Evolutionary conservation across 2,113 vertebrate genomes (phyloP), one percentile per base, ranked within the genome.

Genomic region (Typhlomys cinereus): DNA sequence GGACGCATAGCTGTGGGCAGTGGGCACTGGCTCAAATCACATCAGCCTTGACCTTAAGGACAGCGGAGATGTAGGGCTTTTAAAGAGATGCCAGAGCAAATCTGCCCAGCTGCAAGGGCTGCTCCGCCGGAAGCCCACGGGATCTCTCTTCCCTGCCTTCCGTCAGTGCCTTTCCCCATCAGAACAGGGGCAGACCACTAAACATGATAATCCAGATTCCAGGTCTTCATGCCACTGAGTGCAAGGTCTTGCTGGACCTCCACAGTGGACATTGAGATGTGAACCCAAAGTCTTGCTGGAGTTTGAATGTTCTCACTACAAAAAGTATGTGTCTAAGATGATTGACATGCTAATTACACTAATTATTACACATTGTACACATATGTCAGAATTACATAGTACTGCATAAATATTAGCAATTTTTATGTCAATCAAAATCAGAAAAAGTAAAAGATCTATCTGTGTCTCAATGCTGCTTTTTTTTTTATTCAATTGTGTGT

Each of bases 21-120:
- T 21, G 71, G 36, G 46, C 92, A 89, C 14, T 71, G 29, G 7
- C 52, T 89, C 67, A 83, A 81, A 85, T 95, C n/a, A 94, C 85
- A 88, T 93, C 78, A 90, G 54, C 61, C 41, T 39, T 66, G 66
- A 91, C 84, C 52, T 88, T 80, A 89, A 52, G 70, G 61, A 34
- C 69, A 41, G 52, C 31, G 71, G 93, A 78, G 39, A 88, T 57
- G 50, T 83, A 91, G 79, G 73, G 48, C 80, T 75, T 31, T 85
- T 88, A 54, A 79, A 89, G 34, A 41, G 44, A 27, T 52, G n/a
- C 41, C 41, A 46, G 29, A 15, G 36, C 29, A 74, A 54, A 93
- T 27, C 34, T 14, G 14, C 74, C 7, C 10, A 50, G 79, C 52
- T 88, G 0, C 17, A 75, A 88, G 50, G 39, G 48, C 59, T 52